These are phyloP conservation scores for Conops quadrifasciatus DNA, from an alignment of 2,888 invertebrate genomes.

Conservation along the genomic window DNA sequence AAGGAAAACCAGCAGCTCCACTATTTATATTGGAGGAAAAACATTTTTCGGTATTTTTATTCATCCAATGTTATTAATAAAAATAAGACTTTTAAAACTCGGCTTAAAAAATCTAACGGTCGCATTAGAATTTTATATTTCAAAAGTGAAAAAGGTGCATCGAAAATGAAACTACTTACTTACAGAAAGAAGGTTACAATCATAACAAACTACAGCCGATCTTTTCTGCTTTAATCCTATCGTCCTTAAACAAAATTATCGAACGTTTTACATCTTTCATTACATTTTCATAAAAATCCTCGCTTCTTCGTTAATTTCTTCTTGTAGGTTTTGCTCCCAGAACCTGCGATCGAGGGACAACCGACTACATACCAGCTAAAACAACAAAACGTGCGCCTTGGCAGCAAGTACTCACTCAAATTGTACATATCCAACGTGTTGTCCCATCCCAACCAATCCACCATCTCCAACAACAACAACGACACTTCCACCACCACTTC, in stretches of 20 bases:
- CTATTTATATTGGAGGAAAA: too few species aligned
- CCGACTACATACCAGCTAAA: constrained; percentile 53
- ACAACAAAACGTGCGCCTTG: constrained; percentile 48
- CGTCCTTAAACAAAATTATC: background rate
- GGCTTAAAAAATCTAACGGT: too few species aligned
- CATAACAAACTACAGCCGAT: background rate
- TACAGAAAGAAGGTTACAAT: background rate
- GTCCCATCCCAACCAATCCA: constrained; percentile 40
- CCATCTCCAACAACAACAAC: constrained; percentile 36
- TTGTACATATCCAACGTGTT: constrained; percentile 31
- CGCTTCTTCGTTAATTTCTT: constrained; percentile 37
- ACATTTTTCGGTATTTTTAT: too few species aligned
- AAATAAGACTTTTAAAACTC: too few species aligned
- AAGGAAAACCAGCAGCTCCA: too few species aligned
- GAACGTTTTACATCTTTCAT: background rate
- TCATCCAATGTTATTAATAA: too few species aligned
- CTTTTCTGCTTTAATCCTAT: background rate
- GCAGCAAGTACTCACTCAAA: constrained; percentile 29
- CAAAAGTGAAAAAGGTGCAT: too few species aligned
- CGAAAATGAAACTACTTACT: too few species aligned
- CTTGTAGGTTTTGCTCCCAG: constrained; percentile 52
- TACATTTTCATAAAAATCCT: constrained; percentile 1
- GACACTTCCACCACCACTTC: constrained; percentile 26
- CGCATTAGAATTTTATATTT: too few species aligned
- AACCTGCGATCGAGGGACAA: constrained; percentile 50